Conservation (phyloP, 2,888 invertebrate species). For the Dusona sp. region DNA sequence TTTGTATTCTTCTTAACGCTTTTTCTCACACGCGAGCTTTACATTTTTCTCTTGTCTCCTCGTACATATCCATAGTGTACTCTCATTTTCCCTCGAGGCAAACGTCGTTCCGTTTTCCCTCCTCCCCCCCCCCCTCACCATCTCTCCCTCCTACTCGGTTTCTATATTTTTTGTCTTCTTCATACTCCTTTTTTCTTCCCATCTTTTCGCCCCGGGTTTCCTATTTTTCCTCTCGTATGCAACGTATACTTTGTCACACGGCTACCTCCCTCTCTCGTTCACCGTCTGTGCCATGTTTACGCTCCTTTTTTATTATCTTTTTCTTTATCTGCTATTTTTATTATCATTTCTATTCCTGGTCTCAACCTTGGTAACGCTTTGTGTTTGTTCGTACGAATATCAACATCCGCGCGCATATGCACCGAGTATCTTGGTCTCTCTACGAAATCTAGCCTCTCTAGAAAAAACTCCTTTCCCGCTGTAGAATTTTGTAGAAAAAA, state of each 20-base stretch:
- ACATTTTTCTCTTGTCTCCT: constrained; percentile 50
- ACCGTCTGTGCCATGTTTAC: constrained; percentile 2
- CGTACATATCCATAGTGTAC: constrained; percentile 13
- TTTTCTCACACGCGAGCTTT: constrained; percentile 9
- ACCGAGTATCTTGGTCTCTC: not conserved
- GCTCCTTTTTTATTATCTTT: constrained; percentile 8
- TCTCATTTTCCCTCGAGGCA: constrained; percentile 57
- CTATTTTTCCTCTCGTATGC: constrained; percentile 29
- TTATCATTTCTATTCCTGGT: constrained; percentile 32
- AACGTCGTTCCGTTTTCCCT: constrained; percentile 71
- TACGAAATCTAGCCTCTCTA: not conserved
- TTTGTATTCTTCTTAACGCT: not conserved
- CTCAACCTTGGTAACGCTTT: not conserved
- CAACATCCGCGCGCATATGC: not conserved
- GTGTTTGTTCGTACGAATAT: not conserved
- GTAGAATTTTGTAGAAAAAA: not conserved
- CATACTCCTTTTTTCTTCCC: not conserved
- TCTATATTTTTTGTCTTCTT: constrained; percentile 52
- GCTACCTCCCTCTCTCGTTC: constrained; percentile 14
- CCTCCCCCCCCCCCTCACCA: constrained; percentile 43
- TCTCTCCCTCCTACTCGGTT: constrained; percentile 68
- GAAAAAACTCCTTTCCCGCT: not conserved
- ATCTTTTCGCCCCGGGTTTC: constrained; percentile 30
- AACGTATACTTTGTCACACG: constrained; percentile 16
- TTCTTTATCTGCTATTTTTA: constrained; percentile 25